Percentiles rank a stretch among this genome's conserved stretches.
phyloP scores from a whole-genome alignment of 2,888 invertebrate species.

The Lasius fuliginosus region DNA sequence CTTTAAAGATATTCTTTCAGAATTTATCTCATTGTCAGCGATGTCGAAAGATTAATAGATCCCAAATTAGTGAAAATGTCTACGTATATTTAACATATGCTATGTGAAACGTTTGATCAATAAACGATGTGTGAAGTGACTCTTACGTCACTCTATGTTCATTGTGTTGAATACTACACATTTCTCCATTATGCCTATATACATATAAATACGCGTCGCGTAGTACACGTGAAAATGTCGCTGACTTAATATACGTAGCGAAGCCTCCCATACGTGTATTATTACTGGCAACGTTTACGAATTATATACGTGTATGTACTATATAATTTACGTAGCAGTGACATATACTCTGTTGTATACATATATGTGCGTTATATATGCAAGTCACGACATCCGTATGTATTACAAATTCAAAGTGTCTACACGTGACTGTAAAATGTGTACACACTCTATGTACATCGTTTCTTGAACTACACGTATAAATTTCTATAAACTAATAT shows the following conservation, averaged over 20 bases:
- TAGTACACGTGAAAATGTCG: slow-evolving; percentile 44
- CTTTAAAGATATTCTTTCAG: neutral
- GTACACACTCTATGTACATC: slow-evolving; percentile 26
- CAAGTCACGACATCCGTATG: slow-evolving; percentile 40
- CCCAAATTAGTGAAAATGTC: slow-evolving; percentile 13
- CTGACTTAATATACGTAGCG: slow-evolving; percentile 49
- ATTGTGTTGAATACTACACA: slow-evolving; percentile 32
- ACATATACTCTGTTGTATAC: slow-evolving; percentile 37
- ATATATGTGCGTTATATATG: slow-evolving; percentile 30
- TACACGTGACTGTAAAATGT: slow-evolving; percentile 52
- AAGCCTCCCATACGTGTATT: neutral
- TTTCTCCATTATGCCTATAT: slow-evolving; percentile 29
- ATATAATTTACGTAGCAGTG: slow-evolving; percentile 41
- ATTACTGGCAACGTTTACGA: slow-evolving; percentile 36
- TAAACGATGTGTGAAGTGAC: slow-evolving; percentile 45
- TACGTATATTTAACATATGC: slow-evolving; percentile 8
- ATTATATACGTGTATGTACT: slow-evolving; percentile 28
- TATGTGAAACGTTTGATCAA: slow-evolving; percentile 54
- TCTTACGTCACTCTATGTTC: slow-evolving; percentile 34
- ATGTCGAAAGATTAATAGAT: slow-evolving; percentile 14
- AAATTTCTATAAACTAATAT: slow-evolving; percentile 41
- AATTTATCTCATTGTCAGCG: neutral
- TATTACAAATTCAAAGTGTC: slow-evolving; percentile 51
- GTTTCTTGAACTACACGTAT: slow-evolving; percentile 45
- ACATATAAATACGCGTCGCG: slow-evolving; percentile 34